Conservation (phyloP, 2,113 vertebrate species). For the Tor tambroides region DNA sequence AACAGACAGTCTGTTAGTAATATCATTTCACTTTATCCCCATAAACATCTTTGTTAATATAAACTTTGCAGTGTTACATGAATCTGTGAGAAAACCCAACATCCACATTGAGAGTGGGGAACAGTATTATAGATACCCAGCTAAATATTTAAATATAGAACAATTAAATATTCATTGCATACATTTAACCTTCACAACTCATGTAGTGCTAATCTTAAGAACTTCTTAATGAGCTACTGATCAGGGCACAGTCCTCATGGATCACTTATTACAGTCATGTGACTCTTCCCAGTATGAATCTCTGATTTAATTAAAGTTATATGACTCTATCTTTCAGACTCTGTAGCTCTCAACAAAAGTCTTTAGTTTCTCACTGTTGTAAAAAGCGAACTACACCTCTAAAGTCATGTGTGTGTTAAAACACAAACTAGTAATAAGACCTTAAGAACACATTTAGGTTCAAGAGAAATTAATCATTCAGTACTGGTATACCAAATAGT, state of each 20-base stretch:
- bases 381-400: not conserved
- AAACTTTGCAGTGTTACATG: not conserved
- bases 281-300: not conserved
- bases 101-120: not conserved
- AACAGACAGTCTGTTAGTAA: slow-evolving; percentile 3
- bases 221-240: not conserved
- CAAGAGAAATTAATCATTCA: not conserved
- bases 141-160: not conserved
- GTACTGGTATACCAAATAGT: not conserved
- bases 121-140: not conserved
- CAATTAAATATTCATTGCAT: not conserved
- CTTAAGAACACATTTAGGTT: not conserved
- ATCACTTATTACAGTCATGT: not conserved
- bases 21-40: not conserved
- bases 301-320: not conserved
- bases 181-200: slow-evolving; percentile 3
- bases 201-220: not conserved
- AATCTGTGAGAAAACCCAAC: not conserved
- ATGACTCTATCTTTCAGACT: not conserved
- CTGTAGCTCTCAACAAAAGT: not conserved
- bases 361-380: not conserved
- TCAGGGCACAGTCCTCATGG: not conserved
- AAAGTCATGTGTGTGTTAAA: not conserved
- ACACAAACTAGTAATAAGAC: not conserved
- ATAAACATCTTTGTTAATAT: not conserved